Evolutionary conservation across 2,888 invertebrate species (phyloP), one percentile per base, ranked within the genome.

Genomic region (Trissonchulus latispiculum): DNA sequence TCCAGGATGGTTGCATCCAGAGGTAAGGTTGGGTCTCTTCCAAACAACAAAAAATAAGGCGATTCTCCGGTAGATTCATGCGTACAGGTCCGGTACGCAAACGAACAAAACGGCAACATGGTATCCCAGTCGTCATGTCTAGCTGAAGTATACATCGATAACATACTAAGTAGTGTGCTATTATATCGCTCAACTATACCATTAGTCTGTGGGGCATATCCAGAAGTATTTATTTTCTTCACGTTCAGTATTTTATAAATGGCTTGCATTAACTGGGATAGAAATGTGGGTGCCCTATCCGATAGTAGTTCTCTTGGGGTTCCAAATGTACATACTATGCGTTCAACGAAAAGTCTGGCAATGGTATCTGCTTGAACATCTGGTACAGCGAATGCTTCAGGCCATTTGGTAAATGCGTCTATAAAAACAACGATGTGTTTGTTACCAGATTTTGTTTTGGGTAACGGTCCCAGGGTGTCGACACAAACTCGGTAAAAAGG

Each of bases 351-450:
- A 31, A 76, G 71, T 31, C 72, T 74, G 0, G 81, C 80, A n/a
- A 80, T 76, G 1, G 79, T 80, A 29, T 74, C 75, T 0, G 81
- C 78, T 61, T 77, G 76, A 62, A 80, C 79, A 36, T 80, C 77
- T 0, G 79, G 78, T 36, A 81, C 67, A 2, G 81, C 76, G 62
- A 81, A 32, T 73, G 75, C 75, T 78, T 77, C 18, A 75, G 70
- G 67, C 64, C 61, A 79, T n/a, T 75, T 72, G 8, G 77, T 75
- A 2, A 78, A 75, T 31, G 76, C 70, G 71, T 76, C 75, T 28
- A 74, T 76, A 1, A 75, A 72, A 1, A 74, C 76, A 8, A 78
- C 33, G 36, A 79, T 75, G 36, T 78, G 78, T 64, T 76, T 75
- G n/a, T 79, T 77, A 3, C 72, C 71, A 0, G 36, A 71, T 1